phyloP scores from a whole-genome alignment of 2,888 invertebrate species.

The Acleris laterana region DNA sequence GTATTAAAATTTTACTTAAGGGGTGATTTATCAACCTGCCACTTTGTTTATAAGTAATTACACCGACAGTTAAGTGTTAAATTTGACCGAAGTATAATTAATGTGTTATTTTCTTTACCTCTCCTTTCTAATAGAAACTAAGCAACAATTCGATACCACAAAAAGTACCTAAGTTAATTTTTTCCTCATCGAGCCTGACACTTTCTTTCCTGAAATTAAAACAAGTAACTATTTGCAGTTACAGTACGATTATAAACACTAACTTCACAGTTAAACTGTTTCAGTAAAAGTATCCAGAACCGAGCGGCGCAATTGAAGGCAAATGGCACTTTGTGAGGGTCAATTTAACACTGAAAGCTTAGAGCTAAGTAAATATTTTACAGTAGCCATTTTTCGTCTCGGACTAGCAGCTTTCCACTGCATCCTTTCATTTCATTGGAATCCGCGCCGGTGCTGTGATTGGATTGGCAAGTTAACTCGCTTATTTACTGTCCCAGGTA shows the following conservation, averaged over 20 bases:
- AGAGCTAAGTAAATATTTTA: constrained; percentile 30
- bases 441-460: constrained; percentile 63
- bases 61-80: not conserved
- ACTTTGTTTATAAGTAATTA: constrained; percentile 26
- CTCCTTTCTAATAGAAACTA: no score
- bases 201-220: no score
- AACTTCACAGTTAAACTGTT: not conserved
- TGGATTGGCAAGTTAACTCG: constrained; percentile 47
- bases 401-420: constrained; percentile 64
- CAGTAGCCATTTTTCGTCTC: constrained; percentile 56
- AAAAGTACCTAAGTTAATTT: no score
- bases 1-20: constrained; percentile 13
- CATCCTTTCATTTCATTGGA: constrained; percentile 79
- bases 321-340: constrained; percentile 12
- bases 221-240: no score
- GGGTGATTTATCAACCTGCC: constrained; percentile 24
- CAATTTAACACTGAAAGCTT: constrained; percentile 36
- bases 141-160: no score
- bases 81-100: no score
- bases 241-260: no score
- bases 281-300: not conserved
- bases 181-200: no score
- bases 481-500: not conserved
- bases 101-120: no score
- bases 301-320: not conserved